Evolutionary conservation across 1,140 invertebrate species (phyloP).

Genomic region (Parapsyche elsis): DNA sequence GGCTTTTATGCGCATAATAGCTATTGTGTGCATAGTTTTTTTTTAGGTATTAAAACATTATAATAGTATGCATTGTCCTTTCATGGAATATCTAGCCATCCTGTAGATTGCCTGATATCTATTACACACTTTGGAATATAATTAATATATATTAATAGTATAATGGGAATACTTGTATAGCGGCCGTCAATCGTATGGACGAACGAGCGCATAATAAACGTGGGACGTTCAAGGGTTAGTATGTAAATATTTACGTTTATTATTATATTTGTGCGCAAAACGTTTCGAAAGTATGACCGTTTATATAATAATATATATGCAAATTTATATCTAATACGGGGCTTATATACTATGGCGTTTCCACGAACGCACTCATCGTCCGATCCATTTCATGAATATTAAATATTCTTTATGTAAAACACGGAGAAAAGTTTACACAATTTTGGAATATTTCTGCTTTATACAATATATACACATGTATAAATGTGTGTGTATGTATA

Average conservation of each 20-base stretch:
- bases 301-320: constrained; percentile 19
- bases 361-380: constrained; percentile 12
- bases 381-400: constrained; percentile 34
- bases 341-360: not conserved
- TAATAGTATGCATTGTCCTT: too few species aligned
- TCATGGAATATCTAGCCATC: too few species aligned
- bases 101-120: too few species aligned
- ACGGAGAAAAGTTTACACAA: not conserved
- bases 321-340: constrained; percentile 20
- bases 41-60: too few species aligned
- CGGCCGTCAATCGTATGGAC: too few species aligned
- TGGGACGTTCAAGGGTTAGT: too few species aligned
- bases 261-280: not conserved
- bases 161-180: too few species aligned
- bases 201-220: too few species aligned
- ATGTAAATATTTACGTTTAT: not conserved
- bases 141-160: too few species aligned
- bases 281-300: not conserved
- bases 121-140: too few species aligned
- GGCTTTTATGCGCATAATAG: too few species aligned
- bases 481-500: not conserved
- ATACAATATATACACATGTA: not conserved
- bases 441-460: not conserved
- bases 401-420: constrained; percentile 10
- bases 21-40: too few species aligned